Base-by-base conservation (phyloP, 2,888 invertebrate species). In the Diaphora mendica region DNA sequence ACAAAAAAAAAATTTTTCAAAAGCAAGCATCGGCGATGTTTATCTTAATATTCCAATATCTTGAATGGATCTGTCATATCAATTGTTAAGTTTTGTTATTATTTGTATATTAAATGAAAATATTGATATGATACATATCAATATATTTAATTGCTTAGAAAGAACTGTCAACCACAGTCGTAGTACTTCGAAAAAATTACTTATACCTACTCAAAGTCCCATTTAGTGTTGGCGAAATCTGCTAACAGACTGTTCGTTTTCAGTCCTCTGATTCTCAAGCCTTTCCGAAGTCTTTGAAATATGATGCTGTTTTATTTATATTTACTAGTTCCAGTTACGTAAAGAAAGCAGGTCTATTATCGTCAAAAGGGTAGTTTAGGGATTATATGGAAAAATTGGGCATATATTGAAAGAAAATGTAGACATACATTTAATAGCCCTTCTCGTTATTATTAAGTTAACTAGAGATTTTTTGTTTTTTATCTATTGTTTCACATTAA, bases 11-110 rank as follows among this genome's bases (percentile, higher is more conserved):
- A 67, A 67, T 73, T 74, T n/a, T 64, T 67, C 67, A 35, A 68
- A 55, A 51, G 48, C 7, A 68, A 13, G 9, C 48, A 67, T 23
- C 48, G 20, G 17, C 30, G 30, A 44, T 44, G 26, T 42, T 68
- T 64, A 82, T 86, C 88, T 88, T 85, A 85, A 81, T 78, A 75
- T 77, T 81, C 78, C 85, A 86, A 84, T 88, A n/a, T n/a, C n/a
- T n/a, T n/a, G n/a, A n/a, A n/a, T n/a, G n/a, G n/a, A n/a, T n/a
- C n/a, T n/a, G n/a, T n/a, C n/a, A 87, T 89, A 84, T 90, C 87
- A 88, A 88, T 87, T 81, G 20, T 68, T n/a, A 35, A 11, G 88
- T 90, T 88, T 89, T 76, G 80, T 83, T 67, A 75, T 51, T 72
- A 71, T 70, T 79, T 72, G 74, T 72, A 70, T 77, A 62, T 78